Base-by-base conservation (phyloP, 2,888 invertebrate species). In the Dascillus cervinus region DNA sequence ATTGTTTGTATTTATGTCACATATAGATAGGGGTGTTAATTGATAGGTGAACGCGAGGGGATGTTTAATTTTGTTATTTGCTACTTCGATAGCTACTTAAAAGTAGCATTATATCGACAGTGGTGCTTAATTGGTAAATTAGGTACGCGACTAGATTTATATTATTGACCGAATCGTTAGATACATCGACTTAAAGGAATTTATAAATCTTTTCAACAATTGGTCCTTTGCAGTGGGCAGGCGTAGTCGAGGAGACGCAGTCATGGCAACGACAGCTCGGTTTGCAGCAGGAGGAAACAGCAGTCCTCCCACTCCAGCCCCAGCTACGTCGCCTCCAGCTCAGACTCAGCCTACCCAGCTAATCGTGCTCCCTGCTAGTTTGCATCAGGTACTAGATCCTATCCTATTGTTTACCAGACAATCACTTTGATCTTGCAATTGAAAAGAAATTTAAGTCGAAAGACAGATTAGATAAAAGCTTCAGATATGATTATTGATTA, bases 241-340 rank as follows among this genome's bases (percentile, higher is more conserved):
- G 56, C 55, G 63, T 62, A 62, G 58, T 58, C 61, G 59, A 57
- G 63, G 65, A 56, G 57, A 63, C 57, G 56, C 42, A 50, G 53
- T 54, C 64, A 65, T 64, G 65, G 65, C 62, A 73, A 74, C 41
- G 66, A 71, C 64, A 70, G 74, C 56, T 71, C 75, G 29, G 69
- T 75, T 37, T 69, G 73, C 56, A 71, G 72, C 60, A 71, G 65
- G 21, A 51, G 66, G 26, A 71, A 71, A 56, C 72, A 72, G 59
- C 67, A 72, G 56, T 52, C 60, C 59, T 54, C 62, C 63, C 52
- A 64, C 58, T 44, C 62, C 60, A 34, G 56, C 60, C 40, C 62
- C 64, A 34, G 61, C 63, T 41, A 58, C 61, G 39, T 60, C 63
- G 45, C 64, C 64, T 47, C 62, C 65, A 39, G 60, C 55, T 42